A percentile compares a stretch with the other conserved stretches of the same genome.
Evolutionary conservation across 2,888 invertebrate species (phyloP).

Genomic region (Zonitis immaculata): DNA sequence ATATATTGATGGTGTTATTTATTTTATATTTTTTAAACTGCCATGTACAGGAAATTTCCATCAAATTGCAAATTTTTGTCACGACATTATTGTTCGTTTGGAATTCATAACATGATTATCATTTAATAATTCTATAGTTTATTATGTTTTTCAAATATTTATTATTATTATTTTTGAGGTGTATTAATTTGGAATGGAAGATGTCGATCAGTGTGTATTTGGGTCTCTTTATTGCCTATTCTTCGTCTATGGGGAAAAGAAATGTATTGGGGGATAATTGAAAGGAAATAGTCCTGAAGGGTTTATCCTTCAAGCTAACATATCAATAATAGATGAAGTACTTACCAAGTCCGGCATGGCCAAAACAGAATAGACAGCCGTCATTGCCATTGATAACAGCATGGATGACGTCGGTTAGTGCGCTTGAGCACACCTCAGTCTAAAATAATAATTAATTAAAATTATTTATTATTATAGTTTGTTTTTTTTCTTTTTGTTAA

Average conservation of each 20-base stretch:
- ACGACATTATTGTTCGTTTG: not conserved
- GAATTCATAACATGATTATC: not conserved
- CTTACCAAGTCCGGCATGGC: conserved; percentile 82
- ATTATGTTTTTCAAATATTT: too few species aligned
- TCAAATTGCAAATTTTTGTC: conserved; percentile 43
- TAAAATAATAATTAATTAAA: conserved; percentile 52
- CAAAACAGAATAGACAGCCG: conserved; percentile 86
- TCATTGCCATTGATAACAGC: conserved; percentile 93
- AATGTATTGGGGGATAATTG: conserved; percentile 9
- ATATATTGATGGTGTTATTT: conserved; percentile 33
- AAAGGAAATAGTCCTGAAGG: conserved; percentile 15
- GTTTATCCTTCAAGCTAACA: conserved; percentile 4
- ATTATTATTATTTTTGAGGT: not conserved
- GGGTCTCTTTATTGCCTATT: not conserved
- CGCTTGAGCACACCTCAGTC: conserved; percentile 88
- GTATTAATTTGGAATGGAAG: not conserved
- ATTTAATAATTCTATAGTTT: too few species aligned
- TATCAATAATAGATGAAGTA: conserved; percentile 28
- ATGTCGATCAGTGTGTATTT: not conserved
- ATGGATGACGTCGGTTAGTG: conserved; percentile 90
- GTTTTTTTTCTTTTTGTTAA: too few species aligned
- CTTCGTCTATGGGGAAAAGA: conserved; percentile 1
- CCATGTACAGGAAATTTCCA: conserved; percentile 31
- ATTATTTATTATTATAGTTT: too few species aligned
- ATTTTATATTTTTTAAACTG: too few species aligned